Conservation (phyloP, 2,888 invertebrate species). For the Blastobasis lacticolella region DNA sequence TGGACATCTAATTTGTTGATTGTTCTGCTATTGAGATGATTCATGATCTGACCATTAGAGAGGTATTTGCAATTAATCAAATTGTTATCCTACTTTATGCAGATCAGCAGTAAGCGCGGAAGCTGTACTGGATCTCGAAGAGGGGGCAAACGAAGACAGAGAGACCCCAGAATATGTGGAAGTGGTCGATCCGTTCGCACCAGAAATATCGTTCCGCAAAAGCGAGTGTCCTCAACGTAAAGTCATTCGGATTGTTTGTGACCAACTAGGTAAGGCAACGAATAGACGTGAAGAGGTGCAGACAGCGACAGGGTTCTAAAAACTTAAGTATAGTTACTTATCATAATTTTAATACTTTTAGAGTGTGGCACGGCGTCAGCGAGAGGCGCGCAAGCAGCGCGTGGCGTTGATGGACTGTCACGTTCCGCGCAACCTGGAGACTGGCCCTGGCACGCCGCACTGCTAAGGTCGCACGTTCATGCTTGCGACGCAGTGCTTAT, state of each 20-base stretch:
- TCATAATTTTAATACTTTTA: constrained; percentile 18
- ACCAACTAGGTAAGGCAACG: constrained; percentile 77
- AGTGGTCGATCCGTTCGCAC: constrained; percentile 85
- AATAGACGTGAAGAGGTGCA: not conserved
- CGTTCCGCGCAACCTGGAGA: constrained; percentile 87
- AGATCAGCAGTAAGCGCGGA: constrained; percentile 83
- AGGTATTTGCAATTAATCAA: too few relatives aligned
- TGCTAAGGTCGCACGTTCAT: constrained; percentile 88
- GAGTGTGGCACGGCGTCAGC: constrained; percentile 83
- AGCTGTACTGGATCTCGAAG: constrained; percentile 77
- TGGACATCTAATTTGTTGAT: too few relatives aligned
- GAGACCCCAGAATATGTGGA: constrained; percentile 78
- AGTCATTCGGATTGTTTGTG: constrained; percentile 86
- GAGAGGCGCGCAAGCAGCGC: constrained; percentile 56
- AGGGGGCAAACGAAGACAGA: constrained; percentile 59
- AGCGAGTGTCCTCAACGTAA: constrained; percentile 83
- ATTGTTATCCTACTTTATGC: constrained; percentile 16
- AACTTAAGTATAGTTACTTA: too few relatives aligned
- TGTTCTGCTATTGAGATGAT: too few relatives aligned
- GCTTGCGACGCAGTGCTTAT: constrained; percentile 92
- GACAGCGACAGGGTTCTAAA: too few relatives aligned
- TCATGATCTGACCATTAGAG: too few relatives aligned
- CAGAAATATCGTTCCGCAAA: constrained; percentile 87
- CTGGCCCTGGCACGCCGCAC: constrained; percentile 94
- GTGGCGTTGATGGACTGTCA: constrained; percentile 72